Conservation (phyloP, 2,888 invertebrate species). For the Polyommatus iphigenia region DNA sequence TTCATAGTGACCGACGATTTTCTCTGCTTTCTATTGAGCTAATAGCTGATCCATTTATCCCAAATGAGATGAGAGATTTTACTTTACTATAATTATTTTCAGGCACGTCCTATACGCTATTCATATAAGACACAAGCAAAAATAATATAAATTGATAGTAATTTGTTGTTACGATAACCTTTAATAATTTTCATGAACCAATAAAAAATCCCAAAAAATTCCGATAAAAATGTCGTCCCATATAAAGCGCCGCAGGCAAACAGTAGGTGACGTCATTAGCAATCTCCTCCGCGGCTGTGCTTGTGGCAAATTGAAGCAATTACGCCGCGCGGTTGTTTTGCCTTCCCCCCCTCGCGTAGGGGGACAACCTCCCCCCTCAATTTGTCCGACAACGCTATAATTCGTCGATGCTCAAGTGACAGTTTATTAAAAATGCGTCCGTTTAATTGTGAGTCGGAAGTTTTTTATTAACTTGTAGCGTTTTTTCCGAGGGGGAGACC, state of each 20-base stretch:
- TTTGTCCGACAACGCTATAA: constrained; percentile 46
- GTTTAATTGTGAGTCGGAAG: constrained; percentile 34
- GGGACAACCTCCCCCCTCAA: constrained; percentile 40
- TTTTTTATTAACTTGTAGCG: constrained; percentile 29
- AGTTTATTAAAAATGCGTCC: constrained; percentile 40
- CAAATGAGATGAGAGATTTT: too few species aligned
- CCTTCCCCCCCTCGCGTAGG: constrained; percentile 45
- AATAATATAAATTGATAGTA: not conserved
- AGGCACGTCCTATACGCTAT: too few species aligned
- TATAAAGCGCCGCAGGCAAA: constrained; percentile 47
- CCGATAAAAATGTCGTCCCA: constrained; percentile 36
- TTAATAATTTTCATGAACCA: not conserved
- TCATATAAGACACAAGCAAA: not conserved
- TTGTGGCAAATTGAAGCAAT: constrained; percentile 69
- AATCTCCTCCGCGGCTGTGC: constrained; percentile 57
- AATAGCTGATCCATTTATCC: not conserved
- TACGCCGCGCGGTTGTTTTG: constrained; percentile 64
- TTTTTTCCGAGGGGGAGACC: not conserved
- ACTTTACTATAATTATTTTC: too few species aligned
- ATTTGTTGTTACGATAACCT: not conserved
- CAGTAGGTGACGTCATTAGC: constrained; percentile 66
- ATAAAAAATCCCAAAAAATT: not conserved
- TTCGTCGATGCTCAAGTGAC: constrained; percentile 43
- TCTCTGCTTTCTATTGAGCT: not conserved
- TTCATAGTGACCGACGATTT: not conserved